These are phyloP conservation scores for Hesperophylax magnus DNA, from an alignment of 1,140 invertebrate species.

Conservation along the genomic window DNA sequence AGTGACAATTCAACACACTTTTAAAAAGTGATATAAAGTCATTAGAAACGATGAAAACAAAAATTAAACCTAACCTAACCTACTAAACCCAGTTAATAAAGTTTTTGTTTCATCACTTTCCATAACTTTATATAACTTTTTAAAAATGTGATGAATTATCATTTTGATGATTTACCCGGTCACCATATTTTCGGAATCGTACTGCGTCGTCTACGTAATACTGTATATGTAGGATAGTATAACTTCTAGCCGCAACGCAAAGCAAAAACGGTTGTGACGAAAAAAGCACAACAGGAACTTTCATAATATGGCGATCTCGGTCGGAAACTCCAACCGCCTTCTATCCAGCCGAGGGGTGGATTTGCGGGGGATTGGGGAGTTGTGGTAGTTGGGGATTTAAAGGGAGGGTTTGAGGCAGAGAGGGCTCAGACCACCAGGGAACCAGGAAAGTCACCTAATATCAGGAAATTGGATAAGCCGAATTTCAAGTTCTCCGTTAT, in stretches of 20 bases:
- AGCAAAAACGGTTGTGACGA: neutral
- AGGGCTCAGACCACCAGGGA: neutral
- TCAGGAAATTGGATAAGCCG: slow-evolving; percentile 35
- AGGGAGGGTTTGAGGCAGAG: neutral
- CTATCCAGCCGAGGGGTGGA: neutral
- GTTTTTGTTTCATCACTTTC: no score
- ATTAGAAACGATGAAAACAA: no score
- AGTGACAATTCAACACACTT: no score
- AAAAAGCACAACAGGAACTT: slow-evolving; percentile 12
- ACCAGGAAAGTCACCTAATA: slow-evolving; percentile 25
- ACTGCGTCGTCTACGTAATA: neutral
- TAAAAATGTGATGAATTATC: no score
- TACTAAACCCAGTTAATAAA: no score
- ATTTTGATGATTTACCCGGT: no score
- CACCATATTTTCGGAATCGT: no score
- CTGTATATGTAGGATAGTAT: neutral
- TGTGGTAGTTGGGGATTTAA: neutral
- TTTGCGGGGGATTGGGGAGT: neutral
- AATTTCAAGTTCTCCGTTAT: neutral
- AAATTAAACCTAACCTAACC: no score
- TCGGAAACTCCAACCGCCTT: slow-evolving; percentile 17
- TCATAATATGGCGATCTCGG: slow-evolving; percentile 27
- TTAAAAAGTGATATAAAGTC: no score
- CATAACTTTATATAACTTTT: no score
- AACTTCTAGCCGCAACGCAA: no score